Evolutionary conservation across 64 coral and sea anemone genomes (phyloP), one percentile per base, ranked within the genome.

Genomic region (Montipora sp.): DNA sequence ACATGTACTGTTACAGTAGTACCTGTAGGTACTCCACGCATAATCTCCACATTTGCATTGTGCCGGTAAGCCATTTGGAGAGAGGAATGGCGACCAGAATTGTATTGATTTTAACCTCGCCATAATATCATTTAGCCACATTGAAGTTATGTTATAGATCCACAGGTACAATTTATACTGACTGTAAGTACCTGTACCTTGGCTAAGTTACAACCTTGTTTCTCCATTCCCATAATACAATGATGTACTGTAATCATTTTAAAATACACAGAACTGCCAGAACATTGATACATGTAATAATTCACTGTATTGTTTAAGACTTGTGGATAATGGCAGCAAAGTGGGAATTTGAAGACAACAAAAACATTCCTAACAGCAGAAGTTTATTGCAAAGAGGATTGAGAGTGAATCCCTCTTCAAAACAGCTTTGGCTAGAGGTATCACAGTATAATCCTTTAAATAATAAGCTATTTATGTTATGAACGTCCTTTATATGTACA

Each of bases 321-420:
- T 92, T 99, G n/a, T 99, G 98, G 98, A 80, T 99, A 66, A 96
- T 94, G 89, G 98, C 98, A 80, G 94, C 98, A 81, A 99, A 99
- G 65, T 99, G 94, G 94, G 98, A 99, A 68, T 99, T 99, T 96
- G 98, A 99, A 87, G 98, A 99, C 15, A 96, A 92, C 73, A 96
- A 96, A 46, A 94, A 91, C 47, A 82, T 96, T 58, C 89, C 95
- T 57, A 81, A 16, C 61, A 66, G 46, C 51, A 98, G 97, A 82
- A 60, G 89, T 44, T 69, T 96, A 45, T 92, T 98, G 63, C 97
- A 98, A 83, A 87, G 91, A 92, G 94, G 94, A 43, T 20, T 98
- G 6, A 80, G 97, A 50, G 83, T 94, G 68, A 96, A 92, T 69
- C 51, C 89, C 49, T 84, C 93, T 8, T 94, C 88, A 11, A 80